phyloP scores from a whole-genome alignment of 2,888 invertebrate genomes.

The Tenthredo distinguenda region DNA sequence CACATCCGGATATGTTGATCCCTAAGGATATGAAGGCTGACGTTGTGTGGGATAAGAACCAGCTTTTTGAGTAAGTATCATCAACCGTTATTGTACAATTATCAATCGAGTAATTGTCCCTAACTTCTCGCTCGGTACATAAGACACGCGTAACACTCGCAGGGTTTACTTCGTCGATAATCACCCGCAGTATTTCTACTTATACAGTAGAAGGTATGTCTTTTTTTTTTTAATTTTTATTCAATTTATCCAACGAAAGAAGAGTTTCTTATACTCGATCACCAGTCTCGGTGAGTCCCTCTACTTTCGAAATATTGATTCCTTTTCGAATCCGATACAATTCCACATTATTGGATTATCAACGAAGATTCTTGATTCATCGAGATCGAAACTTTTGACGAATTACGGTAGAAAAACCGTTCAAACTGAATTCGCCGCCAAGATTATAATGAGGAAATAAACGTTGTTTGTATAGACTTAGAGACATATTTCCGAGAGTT shows the following conservation, averaged over 20 bases:
- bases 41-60: constrained; percentile 86
- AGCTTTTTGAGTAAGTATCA: constrained; percentile 81
- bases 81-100: not conserved
- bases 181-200: not conserved
- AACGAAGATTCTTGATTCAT: no score
- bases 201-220: not conserved
- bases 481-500: not conserved
- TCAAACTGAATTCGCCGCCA: not conserved
- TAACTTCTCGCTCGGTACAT: not conserved
- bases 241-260: not conserved
- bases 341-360: no score
- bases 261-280: not conserved
- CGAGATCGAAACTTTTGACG: no score
- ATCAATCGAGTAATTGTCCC: not conserved
- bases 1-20: constrained; percentile 95
- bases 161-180: not conserved
- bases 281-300: not conserved
- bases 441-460: not conserved
- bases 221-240: not conserved
- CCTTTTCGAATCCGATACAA: no score
- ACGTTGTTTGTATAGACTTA: not conserved
- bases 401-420: no score
- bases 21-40: constrained; percentile 88
- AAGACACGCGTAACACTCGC: not conserved
- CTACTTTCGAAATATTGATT: no score